A percentile compares a stretch with the other conserved stretches of the same genome.
Conservation (phyloP, 1,140 invertebrate species). For the Dinoponera quadriceps region DNA sequence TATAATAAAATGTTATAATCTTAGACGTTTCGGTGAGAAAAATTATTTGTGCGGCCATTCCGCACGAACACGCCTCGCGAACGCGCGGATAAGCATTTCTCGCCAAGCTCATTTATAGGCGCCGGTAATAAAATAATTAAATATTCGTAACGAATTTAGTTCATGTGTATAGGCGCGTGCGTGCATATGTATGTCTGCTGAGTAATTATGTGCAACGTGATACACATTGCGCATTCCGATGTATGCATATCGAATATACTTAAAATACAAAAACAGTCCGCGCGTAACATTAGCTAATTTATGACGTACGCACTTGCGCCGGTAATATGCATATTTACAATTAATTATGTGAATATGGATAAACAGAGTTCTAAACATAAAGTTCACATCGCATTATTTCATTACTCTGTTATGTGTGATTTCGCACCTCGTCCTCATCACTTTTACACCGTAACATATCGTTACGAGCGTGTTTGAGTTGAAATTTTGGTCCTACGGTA, state of each 20-base stretch:
- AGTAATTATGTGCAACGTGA: not conserved
- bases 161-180: constrained; percentile 17
- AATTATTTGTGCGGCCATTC: constrained; percentile 16
- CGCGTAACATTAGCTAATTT: constrained; percentile 59
- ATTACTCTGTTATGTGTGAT: too few species aligned
- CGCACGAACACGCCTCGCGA: not conserved
- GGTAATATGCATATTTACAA: constrained; percentile 44
- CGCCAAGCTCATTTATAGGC: constrained; percentile 4
- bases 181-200: too few species aligned
- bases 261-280: constrained; percentile 15
- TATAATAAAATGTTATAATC: constrained; percentile 32
- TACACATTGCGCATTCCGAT: not conserved
- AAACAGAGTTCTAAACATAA: not conserved
- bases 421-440: too few species aligned
- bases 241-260: not conserved
- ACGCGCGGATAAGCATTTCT: not conserved
- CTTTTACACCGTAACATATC: too few species aligned
- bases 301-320: constrained; percentile 5
- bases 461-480: not conserved
- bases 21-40: constrained; percentile 13
- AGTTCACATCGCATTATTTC: not conserved
- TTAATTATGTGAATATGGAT: constrained; percentile 2
- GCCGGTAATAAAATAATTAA: constrained; percentile 54
- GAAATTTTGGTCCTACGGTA: too few species aligned
- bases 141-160: constrained; percentile 21